Evolutionary conservation across 2,113 vertebrate genomes (phyloP), one percentile per base, ranked within the genome.

Genomic region (Pollimyrus isidori): DNA sequence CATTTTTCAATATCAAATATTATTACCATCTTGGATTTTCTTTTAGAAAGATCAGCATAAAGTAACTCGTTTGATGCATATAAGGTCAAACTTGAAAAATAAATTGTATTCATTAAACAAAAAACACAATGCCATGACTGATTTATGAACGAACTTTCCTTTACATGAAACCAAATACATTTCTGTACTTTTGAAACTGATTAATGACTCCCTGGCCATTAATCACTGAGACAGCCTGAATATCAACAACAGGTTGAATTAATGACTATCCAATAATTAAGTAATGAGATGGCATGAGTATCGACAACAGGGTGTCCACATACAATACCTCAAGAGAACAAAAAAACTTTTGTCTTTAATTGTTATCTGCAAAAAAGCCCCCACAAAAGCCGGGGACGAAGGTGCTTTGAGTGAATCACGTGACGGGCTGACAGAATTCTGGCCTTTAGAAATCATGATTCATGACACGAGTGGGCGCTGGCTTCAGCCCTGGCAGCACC

Each of bases 11-110:
- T 56, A 48, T 76, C 30, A 30, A 56, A 45, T 53, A 82, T 58
- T 30, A 89, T 89, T 88, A 92, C 90, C 87, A 88, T 87, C 50
- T 88, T 30, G 89, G 76, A 90, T 85, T 88, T 52, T 17, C 86
- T 50, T 89, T 89, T 89, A 91, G 90, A 90, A 76, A 85, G 88
- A 90, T 91, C 87, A 91, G 86, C 89, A 76, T 39, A 58, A 90
- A 85, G 83, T 21, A 89, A 91, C 39, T 80, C 46, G 26, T 88
- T 85, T 87, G 48, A 88, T 48, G 53, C 45, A 88, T 48, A 23
- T 58, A 58, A 89, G 52, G 65, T 26, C 46, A 56, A 84, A 86
- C 80, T 84, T 62, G 52, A 88, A 87, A 90, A 89, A 90, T 65
- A 80, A 83, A 89, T 88, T 88, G 88, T 88, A 39, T 53, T 89